phyloP scores from a whole-genome alignment of 2,113 vertebrate genomes.

The Coracopsis vasa region DNA sequence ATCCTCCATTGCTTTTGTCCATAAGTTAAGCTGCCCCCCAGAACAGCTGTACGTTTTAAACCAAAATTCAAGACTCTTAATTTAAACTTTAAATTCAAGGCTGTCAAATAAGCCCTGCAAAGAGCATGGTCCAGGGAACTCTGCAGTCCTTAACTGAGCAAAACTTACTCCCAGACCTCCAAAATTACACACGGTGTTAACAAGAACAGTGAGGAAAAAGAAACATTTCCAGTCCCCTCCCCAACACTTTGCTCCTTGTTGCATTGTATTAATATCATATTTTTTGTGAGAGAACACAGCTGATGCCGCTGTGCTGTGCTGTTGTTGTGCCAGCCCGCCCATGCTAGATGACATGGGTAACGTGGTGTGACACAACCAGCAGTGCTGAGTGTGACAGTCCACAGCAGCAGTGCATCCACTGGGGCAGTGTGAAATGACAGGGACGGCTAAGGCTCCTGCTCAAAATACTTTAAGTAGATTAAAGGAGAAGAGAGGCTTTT shows the following conservation, averaged over 20 bases:
- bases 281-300: not conserved
- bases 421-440: not conserved
- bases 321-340: not conserved
- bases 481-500: not conserved
- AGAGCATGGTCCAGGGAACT: not conserved
- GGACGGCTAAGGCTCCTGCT: not conserved
- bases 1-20: not conserved
- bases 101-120: not conserved
- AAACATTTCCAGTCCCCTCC: not conserved
- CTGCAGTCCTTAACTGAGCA: not conserved
- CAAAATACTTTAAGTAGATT: not conserved
- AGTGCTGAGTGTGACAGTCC: not conserved
- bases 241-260: not conserved
- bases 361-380: not conserved
- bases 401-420: not conserved
- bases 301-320: not conserved
- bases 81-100: not conserved
- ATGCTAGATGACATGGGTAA: not conserved
- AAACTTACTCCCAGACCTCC: not conserved
- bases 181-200: accelerated
- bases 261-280: not conserved
- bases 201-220: not conserved
- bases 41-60: not conserved
- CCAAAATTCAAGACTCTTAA: not conserved
- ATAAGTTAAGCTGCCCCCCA: not conserved